phyloP scores from a whole-genome alignment of 2,113 vertebrate genomes.

The Isichthys henryi region DNA sequence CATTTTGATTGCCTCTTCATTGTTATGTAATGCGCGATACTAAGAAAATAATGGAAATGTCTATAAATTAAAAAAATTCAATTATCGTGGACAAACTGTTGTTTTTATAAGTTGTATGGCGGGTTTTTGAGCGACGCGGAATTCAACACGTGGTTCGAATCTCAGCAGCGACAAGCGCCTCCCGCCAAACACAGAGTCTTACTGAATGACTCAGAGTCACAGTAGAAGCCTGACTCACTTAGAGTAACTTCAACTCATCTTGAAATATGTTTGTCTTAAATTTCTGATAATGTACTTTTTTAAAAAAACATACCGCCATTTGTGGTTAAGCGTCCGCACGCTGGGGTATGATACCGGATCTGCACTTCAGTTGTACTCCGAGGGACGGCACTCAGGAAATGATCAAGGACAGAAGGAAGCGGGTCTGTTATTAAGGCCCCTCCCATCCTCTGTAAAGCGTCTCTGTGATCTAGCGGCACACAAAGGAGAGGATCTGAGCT shows the following conservation, averaged over 20 bases:
- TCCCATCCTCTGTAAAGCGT: background rate
- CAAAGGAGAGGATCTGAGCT: slow-evolving; percentile 14
- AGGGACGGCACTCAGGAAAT: slow-evolving; percentile 9
- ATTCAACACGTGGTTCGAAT: background rate
- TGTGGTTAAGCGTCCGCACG: background rate
- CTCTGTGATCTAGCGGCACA: slow-evolving; percentile 21
- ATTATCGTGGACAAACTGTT: background rate
- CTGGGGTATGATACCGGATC: background rate
- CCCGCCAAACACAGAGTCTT: background rate
- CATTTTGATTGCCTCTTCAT: background rate
- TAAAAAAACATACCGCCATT: background rate
- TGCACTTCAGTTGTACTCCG: background rate
- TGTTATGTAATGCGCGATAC: background rate
- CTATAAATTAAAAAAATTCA: background rate
- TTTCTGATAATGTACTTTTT: background rate
- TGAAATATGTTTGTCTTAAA: background rate
- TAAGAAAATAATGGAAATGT: background rate
- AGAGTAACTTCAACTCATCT: background rate
- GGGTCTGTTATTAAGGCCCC: background rate
- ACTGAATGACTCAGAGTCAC: background rate
- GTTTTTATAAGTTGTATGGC: background rate
- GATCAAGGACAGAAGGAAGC: slow-evolving; percentile 3
- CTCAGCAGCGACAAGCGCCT: background rate
- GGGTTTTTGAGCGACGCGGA: background rate
- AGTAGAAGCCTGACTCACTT: background rate